These are phyloP conservation scores for Myiotriccus ornatus DNA, from an alignment of 2,797 vertebrate species.

Conservation along the genomic window DNA sequence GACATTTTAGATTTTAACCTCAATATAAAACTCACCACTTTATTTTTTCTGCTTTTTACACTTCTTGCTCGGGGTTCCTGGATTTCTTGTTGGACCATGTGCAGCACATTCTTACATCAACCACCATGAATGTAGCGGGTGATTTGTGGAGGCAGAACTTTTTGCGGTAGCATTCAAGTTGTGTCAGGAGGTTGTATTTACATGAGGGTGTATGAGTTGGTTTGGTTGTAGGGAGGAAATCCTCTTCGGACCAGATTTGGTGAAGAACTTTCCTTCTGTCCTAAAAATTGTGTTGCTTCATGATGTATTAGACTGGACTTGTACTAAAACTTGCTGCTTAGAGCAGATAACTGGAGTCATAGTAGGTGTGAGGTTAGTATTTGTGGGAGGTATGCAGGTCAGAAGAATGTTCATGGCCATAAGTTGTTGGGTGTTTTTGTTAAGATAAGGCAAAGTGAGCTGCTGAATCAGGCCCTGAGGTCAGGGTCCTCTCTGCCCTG, in stretches of 20 bases:
- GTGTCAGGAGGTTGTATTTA: background rate
- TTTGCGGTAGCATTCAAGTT: background rate
- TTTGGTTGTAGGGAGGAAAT: background rate
- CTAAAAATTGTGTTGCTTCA: background rate
- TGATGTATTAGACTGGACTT: background rate
- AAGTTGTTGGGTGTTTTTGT: background rate
- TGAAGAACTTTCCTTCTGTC: background rate
- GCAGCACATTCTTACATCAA: background rate
- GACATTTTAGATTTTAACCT: background rate
- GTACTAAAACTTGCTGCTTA: background rate
- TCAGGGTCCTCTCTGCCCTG: background rate
- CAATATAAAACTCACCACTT: background rate
- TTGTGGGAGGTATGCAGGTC: background rate
- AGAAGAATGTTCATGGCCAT: background rate
- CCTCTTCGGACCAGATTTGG: background rate
- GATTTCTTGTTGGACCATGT: background rate
- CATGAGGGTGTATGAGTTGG: fast-evolving
- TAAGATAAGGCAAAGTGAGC: background rate
- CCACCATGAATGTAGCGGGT: fast-evolving
- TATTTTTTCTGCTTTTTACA: background rate
- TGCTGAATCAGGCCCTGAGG: background rate
- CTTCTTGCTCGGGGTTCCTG: background rate
- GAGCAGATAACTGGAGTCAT: background rate
- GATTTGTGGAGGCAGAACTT: background rate
- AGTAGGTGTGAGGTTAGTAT: background rate